These are phyloP conservation scores for Graphium colonna DNA, from an alignment of 2,888 invertebrate genomes.

Conservation along the genomic window DNA sequence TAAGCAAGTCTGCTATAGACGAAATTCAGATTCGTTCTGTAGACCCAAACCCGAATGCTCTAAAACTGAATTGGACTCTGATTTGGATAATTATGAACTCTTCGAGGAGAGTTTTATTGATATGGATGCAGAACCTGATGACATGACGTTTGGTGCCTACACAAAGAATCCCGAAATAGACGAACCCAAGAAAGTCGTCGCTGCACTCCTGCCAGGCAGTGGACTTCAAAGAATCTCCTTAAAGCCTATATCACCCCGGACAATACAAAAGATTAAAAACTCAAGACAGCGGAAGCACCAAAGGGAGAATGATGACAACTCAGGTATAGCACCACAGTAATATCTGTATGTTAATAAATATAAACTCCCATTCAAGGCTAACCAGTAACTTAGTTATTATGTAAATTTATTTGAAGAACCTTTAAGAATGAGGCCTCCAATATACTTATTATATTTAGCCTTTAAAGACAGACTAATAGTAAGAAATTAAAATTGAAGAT, in stretches of 20 bases:
- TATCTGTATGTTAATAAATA: constrained; percentile 10
- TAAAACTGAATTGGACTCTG: constrained; percentile 63
- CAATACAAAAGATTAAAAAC: constrained; percentile 47
- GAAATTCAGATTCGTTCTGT: constrained; percentile 61
- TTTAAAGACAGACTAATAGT: constrained; percentile 1
- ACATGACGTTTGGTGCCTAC: constrained; percentile 46
- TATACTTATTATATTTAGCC: constrained; percentile 7
- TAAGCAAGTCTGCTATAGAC: constrained; percentile 52
- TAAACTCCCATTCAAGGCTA: constrained; percentile 12
- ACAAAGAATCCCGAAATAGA: constrained; percentile 55
- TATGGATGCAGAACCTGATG: constrained; percentile 66
- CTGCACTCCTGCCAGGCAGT: constrained; percentile 65
- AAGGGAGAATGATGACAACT: constrained; percentile 42
- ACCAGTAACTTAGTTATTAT: constrained; percentile 14
- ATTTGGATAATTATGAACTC: constrained; percentile 66
- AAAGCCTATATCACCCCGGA: constrained; percentile 52
- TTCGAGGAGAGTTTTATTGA: constrained; percentile 69
- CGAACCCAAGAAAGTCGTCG: constrained; percentile 59
- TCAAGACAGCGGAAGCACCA: constrained; percentile 51
- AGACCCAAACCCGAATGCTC: constrained; percentile 59
- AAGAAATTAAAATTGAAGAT: no score
- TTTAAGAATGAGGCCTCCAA: constrained; percentile 11
- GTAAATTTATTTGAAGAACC: constrained; percentile 14
- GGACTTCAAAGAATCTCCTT: constrained; percentile 64
- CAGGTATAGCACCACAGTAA: constrained; percentile 43